Percentiles rank a stretch among this genome's conserved stretches.
Evolutionary conservation across 2,797 vertebrate species (phyloP).

Genomic region (Ceryle rudis): DNA sequence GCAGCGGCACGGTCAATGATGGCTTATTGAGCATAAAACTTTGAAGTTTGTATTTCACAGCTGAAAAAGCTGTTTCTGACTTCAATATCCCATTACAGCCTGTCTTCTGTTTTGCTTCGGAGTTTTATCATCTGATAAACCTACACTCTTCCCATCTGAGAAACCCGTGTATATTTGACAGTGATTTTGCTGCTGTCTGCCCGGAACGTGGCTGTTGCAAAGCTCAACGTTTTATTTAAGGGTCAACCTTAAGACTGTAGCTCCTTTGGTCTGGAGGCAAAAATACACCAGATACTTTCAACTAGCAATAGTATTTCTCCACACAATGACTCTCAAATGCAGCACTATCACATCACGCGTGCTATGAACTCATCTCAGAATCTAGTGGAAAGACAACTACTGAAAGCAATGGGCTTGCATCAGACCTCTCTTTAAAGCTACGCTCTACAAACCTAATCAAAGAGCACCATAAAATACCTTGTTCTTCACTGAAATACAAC

Average conservation of each 20-base stretch:
- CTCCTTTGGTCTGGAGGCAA: background rate
- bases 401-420: background rate
- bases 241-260: background rate
- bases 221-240: background rate
- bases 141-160: background rate
- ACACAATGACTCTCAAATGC: background rate
- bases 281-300: background rate
- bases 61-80: background rate
- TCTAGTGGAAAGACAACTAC: background rate
- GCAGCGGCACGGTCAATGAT: constrained; percentile 57
- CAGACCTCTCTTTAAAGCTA: background rate
- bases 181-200: background rate
- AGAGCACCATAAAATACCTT: background rate
- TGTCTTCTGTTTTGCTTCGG: background rate
- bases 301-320: background rate
- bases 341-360: background rate
- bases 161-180: background rate
- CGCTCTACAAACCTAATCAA: background rate
- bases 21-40: constrained; percentile 27
- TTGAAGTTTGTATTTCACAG: background rate
- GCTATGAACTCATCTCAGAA: background rate
- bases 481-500: background rate
- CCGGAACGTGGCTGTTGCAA: background rate
- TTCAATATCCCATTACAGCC: background rate
- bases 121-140: background rate